Base-by-base conservation (phyloP, 2,888 invertebrate species). In the Orchesellides sinensis region DNA sequence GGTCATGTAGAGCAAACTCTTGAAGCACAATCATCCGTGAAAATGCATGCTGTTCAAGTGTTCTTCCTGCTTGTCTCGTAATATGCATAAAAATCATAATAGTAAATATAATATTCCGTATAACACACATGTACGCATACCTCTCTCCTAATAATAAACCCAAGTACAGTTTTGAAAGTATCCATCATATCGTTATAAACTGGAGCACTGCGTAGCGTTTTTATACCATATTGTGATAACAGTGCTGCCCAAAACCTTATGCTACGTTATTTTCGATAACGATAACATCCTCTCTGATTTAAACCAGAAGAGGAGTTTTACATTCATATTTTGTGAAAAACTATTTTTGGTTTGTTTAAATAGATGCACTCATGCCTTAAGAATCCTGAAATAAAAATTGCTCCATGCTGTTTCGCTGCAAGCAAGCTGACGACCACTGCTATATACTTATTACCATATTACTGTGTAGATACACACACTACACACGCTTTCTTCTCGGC, bases 1-100 rank as follows among this genome's bases (percentile, higher is more conserved):
- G 87, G 85, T 87, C 87, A 87, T 86, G 86, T 83, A 79, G 87
- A 81, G 85, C 79, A 83, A 69, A 70, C 74, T 82, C 78, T 80
- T 70, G 65, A 75, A 72, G 84, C 68, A 87, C 85, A 85, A 85
- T 85, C 85, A 85, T 69, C 82, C 84, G 85, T 82, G 83, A 87
- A 85, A 87, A 84, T 82, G 66, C 83, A 83, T 78, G 82, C 65
- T 70, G 75, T 63, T 82, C 63, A 75, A 75, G 75, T 82, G 69
- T 80, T 73, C 80, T 79, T 79, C 79, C 63, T 78, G 32, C 59
- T 59, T 63, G 40, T 63, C 59, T 59, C 59, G 17, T 63, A 35
- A 63, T 40, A 63, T 63, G 63, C 63, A 63, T 27, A 63, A 63
- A 59, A 35, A 5, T 40, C 32, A 63, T n/a, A 63, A 29, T 59